A percentile compares a stretch with the other conserved stretches of the same genome.
Conservation (phyloP, 2,797 vertebrate species). For the Diglossa cyanea region DNA sequence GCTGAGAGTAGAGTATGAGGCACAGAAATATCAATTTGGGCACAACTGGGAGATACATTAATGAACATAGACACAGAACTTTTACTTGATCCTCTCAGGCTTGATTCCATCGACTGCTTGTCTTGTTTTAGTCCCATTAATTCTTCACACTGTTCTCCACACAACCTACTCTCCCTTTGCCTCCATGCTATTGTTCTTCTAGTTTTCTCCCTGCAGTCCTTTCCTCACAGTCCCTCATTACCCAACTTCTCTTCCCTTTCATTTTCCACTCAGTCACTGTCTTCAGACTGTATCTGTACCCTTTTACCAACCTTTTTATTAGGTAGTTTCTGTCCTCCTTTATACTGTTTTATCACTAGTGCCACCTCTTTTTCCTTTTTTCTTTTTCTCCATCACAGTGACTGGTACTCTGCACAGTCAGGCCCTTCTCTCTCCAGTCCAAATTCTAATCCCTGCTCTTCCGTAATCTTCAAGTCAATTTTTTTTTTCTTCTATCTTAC, state of each 20-base stretch:
- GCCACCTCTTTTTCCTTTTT: neutral
- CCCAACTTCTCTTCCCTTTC: neutral
- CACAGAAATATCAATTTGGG: neutral
- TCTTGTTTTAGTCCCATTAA: neutral
- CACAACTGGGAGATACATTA: neutral
- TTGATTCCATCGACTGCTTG: neutral
- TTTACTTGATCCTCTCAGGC: neutral
- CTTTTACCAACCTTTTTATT: neutral
- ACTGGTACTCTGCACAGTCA: neutral
- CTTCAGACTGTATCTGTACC: neutral
- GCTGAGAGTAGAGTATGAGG: neutral
- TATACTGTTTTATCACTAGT: neutral
- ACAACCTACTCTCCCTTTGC: neutral
- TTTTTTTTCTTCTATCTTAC: neutral
- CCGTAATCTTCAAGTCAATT: neutral
- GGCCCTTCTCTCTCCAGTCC: neutral
- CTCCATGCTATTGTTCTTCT: neutral
- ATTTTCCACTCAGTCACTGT: neutral
- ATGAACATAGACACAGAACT: neutral
- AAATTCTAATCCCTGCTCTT: neutral
- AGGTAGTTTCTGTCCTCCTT: neutral
- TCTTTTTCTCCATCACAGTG: neutral
- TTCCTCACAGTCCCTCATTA: neutral
- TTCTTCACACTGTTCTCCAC: neutral
- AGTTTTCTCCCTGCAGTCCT: neutral